Evolutionary conservation across 2,113 vertebrate genomes (phyloP).

Genomic region (Apodemus speciosus): DNA sequence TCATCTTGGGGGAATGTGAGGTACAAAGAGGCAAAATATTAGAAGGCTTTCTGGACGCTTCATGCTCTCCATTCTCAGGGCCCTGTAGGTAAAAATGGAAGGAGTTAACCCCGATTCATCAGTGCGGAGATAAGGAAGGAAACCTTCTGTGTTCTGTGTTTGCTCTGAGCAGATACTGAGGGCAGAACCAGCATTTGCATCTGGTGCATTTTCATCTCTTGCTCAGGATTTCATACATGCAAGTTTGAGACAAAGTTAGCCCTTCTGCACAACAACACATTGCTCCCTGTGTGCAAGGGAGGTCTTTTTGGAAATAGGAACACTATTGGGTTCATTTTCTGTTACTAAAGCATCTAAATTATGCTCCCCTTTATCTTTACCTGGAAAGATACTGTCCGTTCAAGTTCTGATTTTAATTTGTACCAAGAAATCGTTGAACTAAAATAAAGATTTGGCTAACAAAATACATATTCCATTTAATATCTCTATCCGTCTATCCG

Average conservation of each 20-base stretch:
- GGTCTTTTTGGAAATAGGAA: background rate
- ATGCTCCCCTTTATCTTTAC: background rate
- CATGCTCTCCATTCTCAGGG: background rate
- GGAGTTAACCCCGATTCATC: background rate
- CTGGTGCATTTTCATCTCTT: background rate
- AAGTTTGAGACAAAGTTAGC: background rate
- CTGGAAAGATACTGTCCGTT: background rate
- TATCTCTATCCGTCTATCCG: background rate
- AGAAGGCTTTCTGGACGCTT: background rate
- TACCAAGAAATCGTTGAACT: background rate
- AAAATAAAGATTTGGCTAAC: background rate
- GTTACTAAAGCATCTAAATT: conserved; percentile 18
- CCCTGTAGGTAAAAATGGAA: background rate
- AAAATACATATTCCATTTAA: conserved; percentile 7
- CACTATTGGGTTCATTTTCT: background rate
- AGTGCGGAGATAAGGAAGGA: background rate
- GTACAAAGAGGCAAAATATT: background rate
- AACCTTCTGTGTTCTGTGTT: background rate
- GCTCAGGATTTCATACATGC: background rate
- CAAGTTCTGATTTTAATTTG: background rate
- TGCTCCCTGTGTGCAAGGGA: background rate
- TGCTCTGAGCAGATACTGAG: background rate
- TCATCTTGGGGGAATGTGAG: background rate
- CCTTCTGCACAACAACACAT: background rate
- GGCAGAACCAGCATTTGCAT: background rate